phyloP scores from a whole-genome alignment of 2,113 vertebrate genomes.

The Pterocles burchelli region DNA sequence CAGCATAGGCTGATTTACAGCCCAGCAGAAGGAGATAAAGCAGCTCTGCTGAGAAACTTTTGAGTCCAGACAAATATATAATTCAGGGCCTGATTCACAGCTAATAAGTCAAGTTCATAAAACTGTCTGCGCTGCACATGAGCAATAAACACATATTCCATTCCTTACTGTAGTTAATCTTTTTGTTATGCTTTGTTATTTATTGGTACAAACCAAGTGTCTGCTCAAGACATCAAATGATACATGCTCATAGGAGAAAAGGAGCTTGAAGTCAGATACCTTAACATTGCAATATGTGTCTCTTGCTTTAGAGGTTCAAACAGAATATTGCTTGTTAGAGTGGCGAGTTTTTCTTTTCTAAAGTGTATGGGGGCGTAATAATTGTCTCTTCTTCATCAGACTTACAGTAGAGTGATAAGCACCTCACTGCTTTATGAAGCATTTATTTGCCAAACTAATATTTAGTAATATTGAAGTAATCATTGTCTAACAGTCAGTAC shows the following conservation, averaged over 20 bases:
- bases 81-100: not conserved
- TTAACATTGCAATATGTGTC: not conserved
- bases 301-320: not conserved
- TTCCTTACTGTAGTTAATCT: not conserved
- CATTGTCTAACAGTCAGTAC: not conserved
- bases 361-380: fast-evolving
- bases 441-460: not conserved
- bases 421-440: not conserved
- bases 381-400: not conserved
- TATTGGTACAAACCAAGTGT: not conserved
- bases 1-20: not conserved
- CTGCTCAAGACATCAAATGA: not conserved
- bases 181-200: not conserved
- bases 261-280: not conserved
- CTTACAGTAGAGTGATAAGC: not conserved
- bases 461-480: not conserved
- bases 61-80: not conserved
- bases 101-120: not conserved
- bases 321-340: not conserved
- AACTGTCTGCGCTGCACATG: not conserved
- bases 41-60: not conserved
- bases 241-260: not conserved
- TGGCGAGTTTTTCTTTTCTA: fast-evolving
- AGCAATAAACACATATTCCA: not conserved
- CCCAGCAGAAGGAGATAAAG: not conserved